Evolutionary conservation across 2,888 invertebrate genomes (phyloP), one percentile per base, ranked within the genome.

Genomic region (Colletes collaris): DNA sequence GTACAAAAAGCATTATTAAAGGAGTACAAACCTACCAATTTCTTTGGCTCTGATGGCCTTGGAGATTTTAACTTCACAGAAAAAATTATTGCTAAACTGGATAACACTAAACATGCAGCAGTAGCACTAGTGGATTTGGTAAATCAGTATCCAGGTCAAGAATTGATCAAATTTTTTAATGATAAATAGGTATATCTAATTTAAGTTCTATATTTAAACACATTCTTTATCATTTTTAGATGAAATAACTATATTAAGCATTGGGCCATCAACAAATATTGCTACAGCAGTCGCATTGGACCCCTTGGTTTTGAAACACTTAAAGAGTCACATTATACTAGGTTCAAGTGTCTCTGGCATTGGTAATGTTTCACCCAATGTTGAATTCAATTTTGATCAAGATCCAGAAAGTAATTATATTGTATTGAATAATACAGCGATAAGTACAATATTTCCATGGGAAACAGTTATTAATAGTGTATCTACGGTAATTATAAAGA

Each of bases 341-440:
- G 94, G 93, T 11, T 91, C 92, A 4, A 90, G 88, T 55, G 87
- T 92, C 2, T 84, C 87, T 35, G 91, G 92, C 35, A 50, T 87
- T 11, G 93, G 94, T 13, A 93, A 93, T 72, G 78, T 86, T 7
- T 84, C 85, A 0, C 91, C 93, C 0, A 89, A 93, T 13, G 93
- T 94, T 0, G 95, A 96, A 87, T 95, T 94, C 88, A 96, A 96
- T 89, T 95, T 95, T 84, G 88, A 90, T 65, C 91, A 90, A 72
- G 95, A 96, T 89, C 95, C 95, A 0, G 95, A 95, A 83, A 94
- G 95, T 3, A 95, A 95, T 37, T 91, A 92, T 50, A 93, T 95
- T 37, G 94, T 94, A 1, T 88, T 95, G 8, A 92, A 93, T 89
- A 92, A 82, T 4, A 87, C 80, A 0, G 62, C 44, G 8, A 64